Base-by-base conservation (phyloP, 2,797 vertebrate genomes). In the Sternotherus odoratus region DNA sequence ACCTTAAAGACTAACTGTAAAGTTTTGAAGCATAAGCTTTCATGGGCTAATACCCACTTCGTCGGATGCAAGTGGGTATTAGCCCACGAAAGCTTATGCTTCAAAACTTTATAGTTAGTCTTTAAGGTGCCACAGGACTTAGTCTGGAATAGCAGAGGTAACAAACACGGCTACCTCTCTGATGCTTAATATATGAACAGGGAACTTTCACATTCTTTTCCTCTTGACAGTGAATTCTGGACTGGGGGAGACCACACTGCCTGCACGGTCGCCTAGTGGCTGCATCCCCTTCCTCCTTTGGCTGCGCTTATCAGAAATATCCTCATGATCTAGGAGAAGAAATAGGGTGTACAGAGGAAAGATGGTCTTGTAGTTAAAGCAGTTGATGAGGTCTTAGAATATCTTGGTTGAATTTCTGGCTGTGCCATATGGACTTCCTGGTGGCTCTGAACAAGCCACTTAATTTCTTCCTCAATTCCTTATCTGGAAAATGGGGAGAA, bases 171-270 rank as follows among this genome's bases (percentile, higher is more conserved):
- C n/a, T n/a, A n/a, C n/a, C n/a, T n/a, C n/a, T n/a, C n/a, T n/a
- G n/a, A n/a, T n/a, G n/a, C n/a, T n/a, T n/a, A n/a, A n/a, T n/a
- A n/a, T n/a, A n/a, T n/a, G n/a, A n/a, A 79, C 8, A 33, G 54
- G 90, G 43, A 83, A 8, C 79, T 90, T 23, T 26, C n/a, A 12
- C 63, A 2, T 82, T 16, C 53, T 89, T 24, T 15, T 43, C 6
- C 36, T 81, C 24, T 54, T 54, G 49, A 88, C 21, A 77, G 17
- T 48, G 57, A 81, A 77, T 85, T 74, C 74, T 93, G 26, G 43
- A 77, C 12, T 33, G 56, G 26, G 36, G 12, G 30, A 85, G 48
- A 43, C 81, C 1, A 2, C 0, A 0, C 82, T 87, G 89, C 24
- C 1, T 79, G 19, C 56, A 21, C 63, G 77, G 26, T 77, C 57